Evolutionary conservation across 92 coral and sea anemone species (phyloP).

Genomic region (Epizoanthus ramosus): DNA sequence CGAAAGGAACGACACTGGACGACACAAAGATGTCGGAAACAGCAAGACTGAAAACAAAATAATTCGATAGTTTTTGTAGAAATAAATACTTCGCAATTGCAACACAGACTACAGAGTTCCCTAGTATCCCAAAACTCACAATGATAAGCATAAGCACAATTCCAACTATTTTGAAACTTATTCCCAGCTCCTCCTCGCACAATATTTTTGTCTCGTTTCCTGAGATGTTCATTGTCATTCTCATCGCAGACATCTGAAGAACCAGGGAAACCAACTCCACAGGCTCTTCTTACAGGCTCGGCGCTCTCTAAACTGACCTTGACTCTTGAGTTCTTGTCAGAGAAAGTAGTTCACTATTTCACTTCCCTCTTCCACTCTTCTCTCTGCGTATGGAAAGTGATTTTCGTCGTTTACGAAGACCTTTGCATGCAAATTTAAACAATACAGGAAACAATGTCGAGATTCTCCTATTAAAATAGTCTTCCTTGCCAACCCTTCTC

Average conservation of each 20-base stretch:
- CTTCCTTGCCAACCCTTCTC: too few species aligned
- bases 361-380: too few species aligned
- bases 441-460: too few species aligned
- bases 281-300: too few species aligned
- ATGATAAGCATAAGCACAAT: conserved; percentile 61
- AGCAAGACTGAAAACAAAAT: conserved; percentile 74
- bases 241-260: conserved; percentile 10
- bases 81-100: conserved; percentile 58
- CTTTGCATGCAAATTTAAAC: too few species aligned
- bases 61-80: conserved; percentile 65
- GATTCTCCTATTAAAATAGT: too few species aligned
- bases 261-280: neutral
- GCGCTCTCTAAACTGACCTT: too few species aligned
- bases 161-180: conserved; percentile 59
- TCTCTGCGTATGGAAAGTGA: too few species aligned
- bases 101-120: conserved; percentile 71
- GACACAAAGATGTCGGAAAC: conserved; percentile 79
- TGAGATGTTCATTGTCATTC: conserved; percentile 30
- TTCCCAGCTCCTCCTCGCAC: conserved; percentile 63
- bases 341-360: too few species aligned
- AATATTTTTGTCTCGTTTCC: conserved; percentile 23
- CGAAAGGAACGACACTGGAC: conserved; percentile 70
- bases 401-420: too few species aligned
- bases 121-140: conserved; percentile 59
- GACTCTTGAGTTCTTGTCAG: too few species aligned